Evolutionary conservation across 2,113 vertebrate genomes (phyloP).

Genomic region (Excalfactoria chinensis): DNA sequence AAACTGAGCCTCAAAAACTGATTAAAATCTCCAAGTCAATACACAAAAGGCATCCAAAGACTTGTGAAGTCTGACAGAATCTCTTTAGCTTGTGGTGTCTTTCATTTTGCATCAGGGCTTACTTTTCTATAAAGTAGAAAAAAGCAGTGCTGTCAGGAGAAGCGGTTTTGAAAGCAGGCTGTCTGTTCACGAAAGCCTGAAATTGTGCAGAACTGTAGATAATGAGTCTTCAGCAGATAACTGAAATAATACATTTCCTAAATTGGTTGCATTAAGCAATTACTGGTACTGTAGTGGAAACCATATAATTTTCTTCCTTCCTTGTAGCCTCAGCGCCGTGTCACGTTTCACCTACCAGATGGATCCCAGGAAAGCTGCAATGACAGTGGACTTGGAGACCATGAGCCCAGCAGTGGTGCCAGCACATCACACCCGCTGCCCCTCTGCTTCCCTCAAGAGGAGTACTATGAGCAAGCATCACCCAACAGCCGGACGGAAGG

Average conservation of each 20-base stretch:
- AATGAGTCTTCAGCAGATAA: slow-evolving; percentile 27
- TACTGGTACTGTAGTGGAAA: slow-evolving; percentile 60
- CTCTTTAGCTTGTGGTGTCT: slow-evolving; percentile 54
- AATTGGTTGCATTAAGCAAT: slow-evolving; percentile 51
- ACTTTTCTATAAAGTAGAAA: slow-evolving; percentile 32
- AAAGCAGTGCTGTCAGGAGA: slow-evolving; percentile 33
- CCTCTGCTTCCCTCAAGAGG: slow-evolving; percentile 90
- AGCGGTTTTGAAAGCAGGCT: slow-evolving; percentile 40
- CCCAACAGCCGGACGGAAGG: slow-evolving; percentile 95
- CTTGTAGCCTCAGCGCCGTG: slow-evolving; percentile 89
- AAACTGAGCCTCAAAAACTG: slow-evolving; percentile 51
- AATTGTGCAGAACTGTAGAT: slow-evolving; percentile 44
- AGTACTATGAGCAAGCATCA: slow-evolving; percentile 91
- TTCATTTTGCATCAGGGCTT: slow-evolving; percentile 49
- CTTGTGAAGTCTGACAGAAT: slow-evolving; percentile 44
- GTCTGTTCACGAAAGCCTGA: slow-evolving; percentile 43
- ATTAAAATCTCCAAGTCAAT: slow-evolving; percentile 48
- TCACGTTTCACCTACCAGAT: slow-evolving; percentile 97
- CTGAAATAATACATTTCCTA: slow-evolving; percentile 49
- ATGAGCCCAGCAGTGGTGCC: slow-evolving; percentile 80
- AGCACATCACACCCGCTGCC: slow-evolving; percentile 86
- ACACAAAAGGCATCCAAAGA: slow-evolving; percentile 57
- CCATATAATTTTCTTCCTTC: slow-evolving; percentile 71
- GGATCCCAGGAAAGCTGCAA: slow-evolving; percentile 95
- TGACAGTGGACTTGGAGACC: slow-evolving; percentile 91